Evolutionary conservation across 1,140 invertebrate genomes (phyloP), one percentile per base, ranked within the genome.

Genomic region (Oedothorax gibbosus): DNA sequence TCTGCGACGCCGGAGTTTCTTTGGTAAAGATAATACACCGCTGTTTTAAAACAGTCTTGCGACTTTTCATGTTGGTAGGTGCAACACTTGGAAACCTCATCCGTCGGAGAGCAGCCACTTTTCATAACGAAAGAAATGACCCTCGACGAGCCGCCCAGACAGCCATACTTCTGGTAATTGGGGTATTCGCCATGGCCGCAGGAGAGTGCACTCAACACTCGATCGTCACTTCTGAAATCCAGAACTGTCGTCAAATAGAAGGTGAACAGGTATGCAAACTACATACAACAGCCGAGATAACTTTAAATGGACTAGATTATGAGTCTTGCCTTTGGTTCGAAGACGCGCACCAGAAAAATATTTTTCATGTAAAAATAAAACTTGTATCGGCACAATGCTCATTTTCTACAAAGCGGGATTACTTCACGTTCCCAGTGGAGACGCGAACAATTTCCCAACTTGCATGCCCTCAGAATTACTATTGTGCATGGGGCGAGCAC

Each of bases 241-340:
- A 65, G 20, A 65, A 65, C 20, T 65, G 64, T 18, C 64, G 20
- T 10, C 7, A 8, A 12, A 8, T 7, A 8, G 18, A 65, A 7
- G 64, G 64, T 65, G 9, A 20, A 65, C 8, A 18, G 18, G 20
- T 7, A 10, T 65, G 64, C 64, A 18, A 65, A 65, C n/a, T 65
- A 18, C 20, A n/a, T 20, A 65, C 64, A 7, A 65, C 64, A 65
- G 64, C 64, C 20, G n/a, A 65, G 64, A 10, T 65, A n/a, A 65
- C 64, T 65, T 20, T 65, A 65, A 65, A 65, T 7, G 64, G 64
- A 10, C 18, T 65, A 7, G 64, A 65, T 10, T 65, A 14, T 65
- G 64, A 65, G 18, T 65, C 64, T 18, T 65, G 64, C 20, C 7
- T 65, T 8, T 65, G 64, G 64, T 65, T 65, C n/a, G 9, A 65